phyloP scores from a whole-genome alignment of 2,888 invertebrate genomes.

The Pyralis farinalis region DNA sequence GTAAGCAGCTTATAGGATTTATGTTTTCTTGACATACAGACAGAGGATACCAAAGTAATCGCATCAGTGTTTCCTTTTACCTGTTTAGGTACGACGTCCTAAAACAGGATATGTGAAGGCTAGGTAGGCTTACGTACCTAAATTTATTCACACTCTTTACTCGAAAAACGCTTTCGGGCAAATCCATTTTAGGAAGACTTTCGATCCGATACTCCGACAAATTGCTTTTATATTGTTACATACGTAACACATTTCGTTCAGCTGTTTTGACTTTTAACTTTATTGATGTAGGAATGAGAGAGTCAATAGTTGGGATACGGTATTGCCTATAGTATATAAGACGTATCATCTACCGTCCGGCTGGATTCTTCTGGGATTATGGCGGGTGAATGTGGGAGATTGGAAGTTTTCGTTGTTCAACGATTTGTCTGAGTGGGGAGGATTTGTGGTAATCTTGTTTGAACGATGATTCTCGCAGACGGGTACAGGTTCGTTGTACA shows the following conservation, averaged over 20 bases:
- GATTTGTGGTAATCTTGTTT: not conserved
- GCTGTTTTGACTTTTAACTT: not conserved
- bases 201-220: conserved; percentile 5
- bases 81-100: too few species aligned
- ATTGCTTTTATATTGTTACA: conserved; percentile 5
- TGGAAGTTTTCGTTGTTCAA: conserved; percentile 1
- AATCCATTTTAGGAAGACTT: too few species aligned
- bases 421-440: not conserved
- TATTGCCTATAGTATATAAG: not conserved
- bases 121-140: too few species aligned
- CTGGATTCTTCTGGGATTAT: not conserved
- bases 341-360: not conserved
- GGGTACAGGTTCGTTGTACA: too few species aligned
- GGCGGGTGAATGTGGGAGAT: not conserved
- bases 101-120: too few species aligned
- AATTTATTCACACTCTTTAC: too few species aligned
- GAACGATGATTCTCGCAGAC: not conserved
- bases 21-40: too few species aligned
- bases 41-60: too few species aligned
- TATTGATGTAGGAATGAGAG: not conserved
- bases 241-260: not conserved
- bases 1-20: too few species aligned
- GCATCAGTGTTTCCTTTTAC: too few species aligned
- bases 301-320: not conserved
- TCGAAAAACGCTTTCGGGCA: too few species aligned